These are phyloP conservation scores for Ranitomeya imitator DNA, from an alignment of 2,113 vertebrate genomes.

Conservation along the genomic window DNA sequence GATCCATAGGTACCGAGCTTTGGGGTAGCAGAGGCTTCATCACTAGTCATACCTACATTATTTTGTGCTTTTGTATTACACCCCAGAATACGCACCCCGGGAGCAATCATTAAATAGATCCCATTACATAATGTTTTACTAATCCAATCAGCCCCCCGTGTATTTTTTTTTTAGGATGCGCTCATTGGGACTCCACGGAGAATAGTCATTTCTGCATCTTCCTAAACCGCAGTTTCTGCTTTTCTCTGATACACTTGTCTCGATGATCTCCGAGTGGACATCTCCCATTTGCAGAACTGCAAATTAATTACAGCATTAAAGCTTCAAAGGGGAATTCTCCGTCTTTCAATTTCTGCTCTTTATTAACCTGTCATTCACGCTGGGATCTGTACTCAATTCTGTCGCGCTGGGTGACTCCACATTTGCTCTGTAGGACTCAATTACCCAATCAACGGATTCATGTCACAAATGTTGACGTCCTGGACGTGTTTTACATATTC, in stretches of 20 bases:
- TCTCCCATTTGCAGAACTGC: background rate
- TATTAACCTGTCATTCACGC: constrained; percentile 18
- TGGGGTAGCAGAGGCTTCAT: background rate
- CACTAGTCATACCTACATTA: background rate
- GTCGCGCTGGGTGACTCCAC: background rate
- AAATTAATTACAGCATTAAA: constrained; percentile 13
- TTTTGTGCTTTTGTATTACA: too few relatives aligned
- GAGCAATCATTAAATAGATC: background rate
- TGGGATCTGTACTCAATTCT: constrained; percentile 8
- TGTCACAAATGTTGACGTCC: too few relatives aligned
- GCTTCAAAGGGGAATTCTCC: too few relatives aligned
- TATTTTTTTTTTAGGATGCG: background rate
- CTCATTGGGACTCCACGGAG: background rate
- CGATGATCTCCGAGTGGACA: background rate
- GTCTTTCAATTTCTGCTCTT: background rate
- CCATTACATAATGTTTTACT: background rate
- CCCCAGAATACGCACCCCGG: background rate
- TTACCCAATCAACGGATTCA: background rate
- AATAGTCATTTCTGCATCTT: background rate
- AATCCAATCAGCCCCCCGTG: background rate
- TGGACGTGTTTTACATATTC: background rate
- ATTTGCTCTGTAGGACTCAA: background rate
- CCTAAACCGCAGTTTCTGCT: background rate
- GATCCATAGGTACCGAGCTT: too few relatives aligned
- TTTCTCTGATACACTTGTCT: constrained; percentile 24